Conservation (phyloP, 2,888 invertebrate species). For the Cryptophagus acutangulus region DNA sequence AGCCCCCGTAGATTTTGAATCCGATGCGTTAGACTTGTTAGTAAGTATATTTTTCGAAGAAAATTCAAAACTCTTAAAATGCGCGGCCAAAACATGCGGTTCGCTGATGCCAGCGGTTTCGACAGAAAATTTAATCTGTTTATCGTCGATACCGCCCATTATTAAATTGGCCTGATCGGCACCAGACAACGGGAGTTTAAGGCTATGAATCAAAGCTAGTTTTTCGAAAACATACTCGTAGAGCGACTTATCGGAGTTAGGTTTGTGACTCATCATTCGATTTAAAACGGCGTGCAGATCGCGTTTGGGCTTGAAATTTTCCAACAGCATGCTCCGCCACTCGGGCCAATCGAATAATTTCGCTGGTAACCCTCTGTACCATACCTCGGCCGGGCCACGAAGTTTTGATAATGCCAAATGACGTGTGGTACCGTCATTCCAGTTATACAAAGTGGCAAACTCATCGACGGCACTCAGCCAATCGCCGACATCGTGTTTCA, state of each 20-base stretch:
- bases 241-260: not conserved
- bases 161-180: too few relatives aligned
- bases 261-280: conserved; percentile 6
- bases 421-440: conserved; percentile 13
- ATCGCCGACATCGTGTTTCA: conserved; percentile 13
- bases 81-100: too few relatives aligned
- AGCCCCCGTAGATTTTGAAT: too few relatives aligned
- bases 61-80: too few relatives aligned
- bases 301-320: conserved; percentile 16
- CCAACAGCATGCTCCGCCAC: conserved; percentile 15
- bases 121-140: too few relatives aligned
- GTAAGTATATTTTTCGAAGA: too few relatives aligned
- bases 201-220: too few relatives aligned
- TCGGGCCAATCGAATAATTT: conserved; percentile 16
- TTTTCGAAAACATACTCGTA: conserved; percentile 16
- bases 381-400: conserved; percentile 15
- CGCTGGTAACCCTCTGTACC: conserved; percentile 18
- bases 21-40: too few relatives aligned
- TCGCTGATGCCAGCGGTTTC: too few relatives aligned
- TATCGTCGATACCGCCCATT: too few relatives aligned
- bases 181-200: too few relatives aligned
- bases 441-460: conserved; percentile 15
- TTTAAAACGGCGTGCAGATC: conserved; percentile 12
- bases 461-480: conserved; percentile 19
- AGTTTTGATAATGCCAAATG: conserved; percentile 18